Evolutionary conservation across 2,888 invertebrate species (phyloP).

Genomic region (Neoaliturus tenellus): DNA sequence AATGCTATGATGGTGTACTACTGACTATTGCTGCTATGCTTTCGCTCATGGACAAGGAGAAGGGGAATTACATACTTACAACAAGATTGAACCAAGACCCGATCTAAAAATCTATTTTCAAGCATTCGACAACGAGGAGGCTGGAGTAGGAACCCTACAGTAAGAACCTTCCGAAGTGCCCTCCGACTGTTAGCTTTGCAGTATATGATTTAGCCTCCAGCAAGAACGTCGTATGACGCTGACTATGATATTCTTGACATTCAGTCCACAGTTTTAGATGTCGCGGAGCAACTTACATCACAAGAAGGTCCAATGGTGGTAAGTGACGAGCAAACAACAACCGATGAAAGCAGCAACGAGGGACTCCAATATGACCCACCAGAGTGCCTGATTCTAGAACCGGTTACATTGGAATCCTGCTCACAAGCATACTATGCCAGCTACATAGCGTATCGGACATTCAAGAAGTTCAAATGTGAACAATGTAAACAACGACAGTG

Average conservation of each 20-base stretch:
- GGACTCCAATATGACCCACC: too few relatives aligned
- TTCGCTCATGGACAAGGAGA: constrained; percentile 58
- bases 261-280: neutral
- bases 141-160: constrained; percentile 63
- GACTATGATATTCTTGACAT: constrained; percentile 54
- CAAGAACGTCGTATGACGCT: constrained; percentile 33
- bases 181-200: neutral
- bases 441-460: constrained; percentile 45
- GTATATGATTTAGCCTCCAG: constrained; percentile 25
- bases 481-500: constrained; percentile 15
- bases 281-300: neutral
- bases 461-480: constrained; percentile 48
- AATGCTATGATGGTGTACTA: constrained; percentile 65
- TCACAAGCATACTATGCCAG: constrained; percentile 56
- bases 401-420: constrained; percentile 48
- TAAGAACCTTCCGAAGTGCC: constrained; percentile 57
- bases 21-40: constrained; percentile 64
- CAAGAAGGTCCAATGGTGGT: neutral
- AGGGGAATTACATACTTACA: neutral
- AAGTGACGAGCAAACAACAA: neutral
- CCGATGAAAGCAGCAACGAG: neutral
- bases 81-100: constrained; percentile 63
- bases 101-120: constrained; percentile 66
- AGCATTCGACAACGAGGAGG: constrained; percentile 63
- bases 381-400: neutral